A percentile compares a stretch with the other conserved stretches of the same genome.
Evolutionary conservation across 2,888 invertebrate genomes (phyloP).

Genomic region (Hermodice carunculata): DNA sequence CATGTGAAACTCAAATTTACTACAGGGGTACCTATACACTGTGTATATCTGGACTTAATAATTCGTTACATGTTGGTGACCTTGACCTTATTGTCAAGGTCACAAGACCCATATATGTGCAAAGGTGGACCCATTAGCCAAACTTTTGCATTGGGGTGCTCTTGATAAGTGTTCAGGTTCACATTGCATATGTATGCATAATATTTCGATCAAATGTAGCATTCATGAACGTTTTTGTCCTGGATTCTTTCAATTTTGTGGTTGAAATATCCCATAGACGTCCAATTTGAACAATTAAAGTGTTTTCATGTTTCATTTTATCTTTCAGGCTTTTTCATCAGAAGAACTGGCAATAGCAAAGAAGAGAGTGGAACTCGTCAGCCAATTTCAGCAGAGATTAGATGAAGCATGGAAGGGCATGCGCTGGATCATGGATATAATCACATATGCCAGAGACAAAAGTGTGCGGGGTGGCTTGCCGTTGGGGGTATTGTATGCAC

Average conservation of each 20-base stretch:
- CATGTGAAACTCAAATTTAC: no score
- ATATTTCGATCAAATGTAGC: not conserved
- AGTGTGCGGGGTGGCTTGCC: conserved; percentile 66
- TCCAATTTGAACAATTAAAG: no score
- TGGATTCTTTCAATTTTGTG: no score
- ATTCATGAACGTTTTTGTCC: not conserved
- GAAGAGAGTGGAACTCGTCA: conserved; percentile 84
- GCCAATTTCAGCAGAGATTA: conserved; percentile 86
- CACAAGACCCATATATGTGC: no score
- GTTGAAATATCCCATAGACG: no score
- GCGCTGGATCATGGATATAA: conserved; percentile 96
- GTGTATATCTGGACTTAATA: no score
- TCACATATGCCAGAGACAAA: conserved; percentile 91
- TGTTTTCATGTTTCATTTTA: not conserved
- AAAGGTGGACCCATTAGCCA: no score
- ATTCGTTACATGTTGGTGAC: no score
- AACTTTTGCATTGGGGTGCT: no score
- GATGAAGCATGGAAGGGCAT: conserved; percentile 94
- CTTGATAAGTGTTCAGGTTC: no score
- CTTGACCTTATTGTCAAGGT: no score
- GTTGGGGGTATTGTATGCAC: conserved; percentile 53
- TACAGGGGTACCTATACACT: no score
- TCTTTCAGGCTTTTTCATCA: conserved; percentile 84
- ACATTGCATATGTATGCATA: not conserved
- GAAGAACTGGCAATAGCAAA: conserved; percentile 88